phyloP scores from a whole-genome alignment of 2,113 vertebrate genomes.

The Thinocorus orbignyianus region DNA sequence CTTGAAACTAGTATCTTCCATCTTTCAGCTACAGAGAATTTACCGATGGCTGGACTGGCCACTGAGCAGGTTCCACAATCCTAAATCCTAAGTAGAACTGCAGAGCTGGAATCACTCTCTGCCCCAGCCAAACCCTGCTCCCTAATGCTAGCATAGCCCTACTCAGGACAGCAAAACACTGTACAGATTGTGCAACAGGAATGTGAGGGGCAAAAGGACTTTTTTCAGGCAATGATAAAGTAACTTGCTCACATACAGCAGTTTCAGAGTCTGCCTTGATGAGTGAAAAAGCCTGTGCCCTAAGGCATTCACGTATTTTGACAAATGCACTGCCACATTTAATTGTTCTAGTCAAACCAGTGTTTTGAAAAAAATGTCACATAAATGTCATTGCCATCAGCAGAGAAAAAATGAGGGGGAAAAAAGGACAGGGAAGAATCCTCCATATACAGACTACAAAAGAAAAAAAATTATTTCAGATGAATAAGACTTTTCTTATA shows the following conservation, averaged over 20 bases:
- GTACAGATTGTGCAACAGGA: neutral
- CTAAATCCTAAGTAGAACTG: neutral
- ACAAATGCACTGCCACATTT: neutral
- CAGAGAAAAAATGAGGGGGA: neutral
- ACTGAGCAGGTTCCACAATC: neutral
- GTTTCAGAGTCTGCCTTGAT: neutral
- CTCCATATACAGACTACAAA: neutral
- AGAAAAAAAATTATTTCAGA: neutral
- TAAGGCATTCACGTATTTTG: neutral
- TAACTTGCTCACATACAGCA: neutral
- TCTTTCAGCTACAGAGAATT: neutral
- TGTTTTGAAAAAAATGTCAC: neutral
- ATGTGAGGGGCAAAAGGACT: neutral
- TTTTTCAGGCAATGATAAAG: neutral
- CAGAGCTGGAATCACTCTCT: neutral
- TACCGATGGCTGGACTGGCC: neutral
- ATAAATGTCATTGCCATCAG: neutral
- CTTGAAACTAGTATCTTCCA: neutral
- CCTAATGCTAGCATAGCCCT: neutral
- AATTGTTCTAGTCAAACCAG: neutral
- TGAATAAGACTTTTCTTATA: neutral
- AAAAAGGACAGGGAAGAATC: neutral
- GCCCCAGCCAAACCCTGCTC: neutral
- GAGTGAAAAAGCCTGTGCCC: neutral
- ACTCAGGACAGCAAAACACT: neutral